These are phyloP conservation scores for Timandra comae DNA, from an alignment of 2,888 invertebrate genomes.

Conservation along the genomic window DNA sequence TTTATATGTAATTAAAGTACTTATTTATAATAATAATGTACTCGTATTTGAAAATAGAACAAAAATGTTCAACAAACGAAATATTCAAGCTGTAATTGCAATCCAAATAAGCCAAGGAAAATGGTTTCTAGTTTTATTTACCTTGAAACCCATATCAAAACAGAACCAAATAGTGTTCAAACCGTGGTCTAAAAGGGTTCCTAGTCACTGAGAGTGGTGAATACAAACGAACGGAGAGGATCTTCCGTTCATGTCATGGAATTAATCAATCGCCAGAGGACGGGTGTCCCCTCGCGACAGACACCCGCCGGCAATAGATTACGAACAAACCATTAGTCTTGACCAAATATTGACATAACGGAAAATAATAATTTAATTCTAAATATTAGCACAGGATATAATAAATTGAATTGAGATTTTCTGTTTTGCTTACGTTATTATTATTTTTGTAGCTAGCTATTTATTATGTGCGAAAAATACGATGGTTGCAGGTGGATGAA, in stretches of 20 bases:
- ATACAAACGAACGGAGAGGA: neutral
- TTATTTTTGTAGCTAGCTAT: too few relatives aligned
- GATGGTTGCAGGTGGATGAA: too few relatives aligned
- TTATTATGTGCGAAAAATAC: too few relatives aligned
- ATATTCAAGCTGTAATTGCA: too few relatives aligned
- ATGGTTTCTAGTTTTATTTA: too few relatives aligned
- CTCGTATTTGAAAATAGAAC: too few relatives aligned
- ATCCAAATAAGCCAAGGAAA: too few relatives aligned
- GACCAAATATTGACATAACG: neutral
- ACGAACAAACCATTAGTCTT: neutral
- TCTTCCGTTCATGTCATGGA: constrained; percentile 38
- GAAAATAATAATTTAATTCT: neutral
- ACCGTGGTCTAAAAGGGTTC: neutral
- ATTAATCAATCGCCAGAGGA: constrained; percentile 41
- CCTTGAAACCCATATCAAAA: too few relatives aligned
- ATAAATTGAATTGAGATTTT: neutral
- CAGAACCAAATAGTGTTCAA: too few relatives aligned
- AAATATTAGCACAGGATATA: neutral
- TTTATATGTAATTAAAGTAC: too few relatives aligned
- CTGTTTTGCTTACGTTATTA: neutral
- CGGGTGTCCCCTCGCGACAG: constrained; percentile 2
- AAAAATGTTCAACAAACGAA: too few relatives aligned
- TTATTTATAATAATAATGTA: too few relatives aligned
- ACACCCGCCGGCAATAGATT: neutral
- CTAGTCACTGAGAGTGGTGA: neutral